Evolutionary conservation across 2,888 invertebrate genomes (phyloP).

Genomic region (Craniophora ligustri): DNA sequence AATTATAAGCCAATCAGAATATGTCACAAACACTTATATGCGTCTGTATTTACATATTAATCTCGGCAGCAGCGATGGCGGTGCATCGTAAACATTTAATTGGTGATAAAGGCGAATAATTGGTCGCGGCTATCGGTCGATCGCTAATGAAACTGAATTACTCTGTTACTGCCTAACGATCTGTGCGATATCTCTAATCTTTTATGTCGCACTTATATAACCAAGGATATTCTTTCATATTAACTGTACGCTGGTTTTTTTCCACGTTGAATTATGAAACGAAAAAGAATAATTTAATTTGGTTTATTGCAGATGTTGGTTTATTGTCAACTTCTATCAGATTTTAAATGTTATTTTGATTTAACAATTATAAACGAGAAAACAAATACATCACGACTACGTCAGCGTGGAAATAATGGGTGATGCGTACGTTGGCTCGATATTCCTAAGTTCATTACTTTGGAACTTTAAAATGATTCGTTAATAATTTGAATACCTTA

Average conservation of each 20-base stretch:
- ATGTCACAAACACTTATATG: slow-evolving; percentile 24
- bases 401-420: too few species aligned
- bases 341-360: background rate
- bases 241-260: slow-evolving; percentile 4
- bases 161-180: slow-evolving; percentile 72
- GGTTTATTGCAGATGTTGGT: background rate
- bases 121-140: slow-evolving; percentile 79
- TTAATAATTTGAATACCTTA: too few species aligned
- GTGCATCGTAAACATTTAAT: slow-evolving; percentile 82
- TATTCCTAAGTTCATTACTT: too few species aligned
- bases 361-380: too few species aligned
- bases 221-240: slow-evolving; percentile 33
- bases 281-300: background rate
- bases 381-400: too few species aligned
- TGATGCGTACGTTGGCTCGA: too few species aligned
- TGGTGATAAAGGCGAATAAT: slow-evolving; percentile 81
- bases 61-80: slow-evolving; percentile 60
- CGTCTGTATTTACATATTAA: slow-evolving; percentile 58
- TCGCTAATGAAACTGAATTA: slow-evolving; percentile 79
- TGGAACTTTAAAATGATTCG: too few species aligned
- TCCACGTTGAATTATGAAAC: slow-evolving; percentile 2
- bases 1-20: slow-evolving; percentile 12
- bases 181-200: slow-evolving; percentile 65
- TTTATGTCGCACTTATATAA: slow-evolving; percentile 47
- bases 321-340: background rate